Base-by-base conservation (phyloP, 2,113 vertebrate genomes). In the Paradisaea rubra region DNA sequence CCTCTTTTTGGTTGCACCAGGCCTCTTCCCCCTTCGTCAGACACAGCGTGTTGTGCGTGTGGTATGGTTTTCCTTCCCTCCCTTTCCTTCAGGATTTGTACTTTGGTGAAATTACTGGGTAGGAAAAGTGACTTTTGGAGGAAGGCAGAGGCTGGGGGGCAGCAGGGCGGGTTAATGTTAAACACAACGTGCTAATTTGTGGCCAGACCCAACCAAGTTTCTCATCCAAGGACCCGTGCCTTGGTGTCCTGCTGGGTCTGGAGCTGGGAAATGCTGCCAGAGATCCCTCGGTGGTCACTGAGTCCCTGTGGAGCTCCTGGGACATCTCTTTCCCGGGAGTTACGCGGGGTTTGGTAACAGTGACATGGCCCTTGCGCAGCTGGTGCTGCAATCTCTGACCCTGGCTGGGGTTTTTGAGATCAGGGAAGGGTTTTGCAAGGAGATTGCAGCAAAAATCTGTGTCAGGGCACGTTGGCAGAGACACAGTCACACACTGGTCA, bases 1-100 rank as follows among this genome's bases (percentile, higher is more conserved):
- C 24, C 30, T 68, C 14, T 23, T 39, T 77, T 27, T 41, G 31
- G 50, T 47, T n/a, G 30, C 19, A 22, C 7, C 7, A 76, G 22
- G 64, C 37, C 41, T 64, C 44, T 60, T 84, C 56, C 77, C 4
- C 0, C 14, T 74, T 19, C 54, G 20, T 69, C 16, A 87, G 17
- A 49, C 19, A 5, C 41, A 24, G 35, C 0, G 1, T 13, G 6
- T 27, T 0, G 0, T 61, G 3, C 0, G 15, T 25, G 31, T 6
- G 11, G 15, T 25, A 27, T 69, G 56, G 12, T 50, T 88, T 73
- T 31, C 28, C 24, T 86, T 39, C 39, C 33, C 13, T 81, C 39
- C 68, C 77, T 66, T 81, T 44, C 18, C 60, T 53, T 35, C 1
- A 1, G 28, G 63, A 22, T 72, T 83, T 47, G 10, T 52, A 7